These are phyloP conservation scores for Thaumetopoea pityocampa DNA, from an alignment of 1,140 invertebrate species.

Conservation along the genomic window DNA sequence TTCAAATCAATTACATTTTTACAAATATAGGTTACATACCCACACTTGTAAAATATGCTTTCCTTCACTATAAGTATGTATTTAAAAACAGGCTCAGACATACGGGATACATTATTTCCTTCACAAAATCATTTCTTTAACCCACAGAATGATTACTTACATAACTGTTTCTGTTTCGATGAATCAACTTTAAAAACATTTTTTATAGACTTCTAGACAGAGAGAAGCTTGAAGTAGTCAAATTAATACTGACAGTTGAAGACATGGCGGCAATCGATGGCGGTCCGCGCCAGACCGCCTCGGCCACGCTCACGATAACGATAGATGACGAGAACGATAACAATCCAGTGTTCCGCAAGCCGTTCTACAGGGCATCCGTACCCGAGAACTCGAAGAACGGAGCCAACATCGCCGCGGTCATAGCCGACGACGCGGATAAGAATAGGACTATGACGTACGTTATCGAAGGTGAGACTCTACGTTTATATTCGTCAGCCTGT, in stretches of 20 bases:
- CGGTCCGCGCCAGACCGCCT: conserved; percentile 80
- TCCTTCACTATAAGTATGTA: too few species aligned
- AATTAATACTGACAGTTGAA: conserved; percentile 86
- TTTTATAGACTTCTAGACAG: conserved; percentile 82
- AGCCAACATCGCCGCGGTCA: conserved; percentile 85
- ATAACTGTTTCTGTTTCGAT: too few species aligned
- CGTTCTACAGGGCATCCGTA: conserved; percentile 87
- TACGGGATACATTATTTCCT: too few species aligned
- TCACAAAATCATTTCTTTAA: too few species aligned
- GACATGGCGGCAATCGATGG: conserved; percentile 88
- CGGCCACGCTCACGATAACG: conserved; percentile 84
- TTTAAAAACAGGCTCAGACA: too few species aligned
- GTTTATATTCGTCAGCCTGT: too few species aligned
- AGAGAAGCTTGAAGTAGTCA: conserved; percentile 89
- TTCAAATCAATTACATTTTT: too few species aligned
- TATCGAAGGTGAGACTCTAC: conserved; percentile 80
- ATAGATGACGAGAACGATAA: conserved; percentile 95
- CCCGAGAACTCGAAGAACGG: conserved; percentile 94
- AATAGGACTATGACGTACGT: conserved; percentile 90
- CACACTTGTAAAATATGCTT: too few species aligned
- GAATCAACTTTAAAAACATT: not conserved
- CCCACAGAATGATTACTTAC: too few species aligned
- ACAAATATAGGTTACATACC: too few species aligned
- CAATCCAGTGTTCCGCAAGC: conserved; percentile 87
- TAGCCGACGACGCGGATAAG: conserved; percentile 92